phyloP scores from a whole-genome alignment of 2,888 invertebrate species.

The Rhogogaster chlorosoma region DNA sequence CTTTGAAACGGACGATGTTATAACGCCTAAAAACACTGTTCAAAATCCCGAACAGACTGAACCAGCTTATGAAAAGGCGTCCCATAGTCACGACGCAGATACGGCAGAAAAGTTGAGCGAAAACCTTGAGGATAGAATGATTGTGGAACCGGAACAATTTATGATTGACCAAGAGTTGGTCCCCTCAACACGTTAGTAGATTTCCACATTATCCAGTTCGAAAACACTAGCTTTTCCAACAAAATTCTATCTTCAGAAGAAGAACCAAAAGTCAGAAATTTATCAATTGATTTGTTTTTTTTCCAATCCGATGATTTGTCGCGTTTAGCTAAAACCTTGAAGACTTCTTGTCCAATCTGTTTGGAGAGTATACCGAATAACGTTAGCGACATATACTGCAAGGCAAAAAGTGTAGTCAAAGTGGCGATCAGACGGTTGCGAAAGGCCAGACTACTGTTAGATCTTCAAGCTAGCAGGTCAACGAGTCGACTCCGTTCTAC shows the following conservation, averaged over 20 bases:
- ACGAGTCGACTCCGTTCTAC: slow-evolving; percentile 63
- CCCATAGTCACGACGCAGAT: not conserved
- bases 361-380: slow-evolving; percentile 66
- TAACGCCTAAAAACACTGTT: not conserved
- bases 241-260: not conserved
- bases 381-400: slow-evolving; percentile 68
- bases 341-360: slow-evolving; percentile 68
- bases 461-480: slow-evolving; percentile 58
- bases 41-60: slow-evolving; percentile 18
- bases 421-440: slow-evolving; percentile 69
- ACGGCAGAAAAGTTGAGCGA: not conserved
- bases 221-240: not conserved
- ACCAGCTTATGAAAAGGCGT: slow-evolving; percentile 12
- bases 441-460: slow-evolving; percentile 68
- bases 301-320: not conserved
- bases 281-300: not conserved
- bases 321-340: slow-evolving; percentile 12
- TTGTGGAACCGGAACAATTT: slow-evolving; percentile 44
- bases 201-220: not conserved
- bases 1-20: slow-evolving; percentile 40
- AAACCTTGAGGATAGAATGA: slow-evolving; percentile 35
- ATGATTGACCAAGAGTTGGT: slow-evolving; percentile 34
- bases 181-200: slow-evolving; percentile 36
- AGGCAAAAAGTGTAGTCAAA: slow-evolving; percentile 68
- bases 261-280: not conserved